Conservation (phyloP, 1,140 invertebrate genomes). For the Paralvinella palmiformis region DNA sequence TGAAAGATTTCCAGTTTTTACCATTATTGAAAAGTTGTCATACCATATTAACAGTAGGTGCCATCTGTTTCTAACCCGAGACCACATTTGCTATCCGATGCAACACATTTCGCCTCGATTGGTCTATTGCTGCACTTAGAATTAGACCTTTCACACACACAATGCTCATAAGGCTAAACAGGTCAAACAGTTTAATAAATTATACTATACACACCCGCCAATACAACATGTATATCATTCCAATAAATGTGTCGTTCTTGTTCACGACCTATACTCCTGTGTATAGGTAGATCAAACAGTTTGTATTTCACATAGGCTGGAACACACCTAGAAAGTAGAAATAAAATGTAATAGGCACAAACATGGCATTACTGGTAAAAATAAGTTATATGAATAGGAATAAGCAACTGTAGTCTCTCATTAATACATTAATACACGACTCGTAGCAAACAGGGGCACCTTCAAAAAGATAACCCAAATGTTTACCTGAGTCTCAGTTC, state of each 20-base stretch:
- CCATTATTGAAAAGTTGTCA: no score
- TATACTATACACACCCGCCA: constrained; percentile 35
- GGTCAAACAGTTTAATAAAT: no score
- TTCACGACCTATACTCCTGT: constrained; percentile 33
- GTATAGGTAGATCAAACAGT: constrained; percentile 36
- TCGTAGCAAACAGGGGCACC: neutral
- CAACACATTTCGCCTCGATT: no score
- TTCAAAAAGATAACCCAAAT: neutral
- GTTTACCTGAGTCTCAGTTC: constrained; percentile 37
- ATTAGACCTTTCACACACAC: no score
- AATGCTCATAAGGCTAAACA: no score
- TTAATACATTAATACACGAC: neutral
- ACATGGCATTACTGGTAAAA: neutral
- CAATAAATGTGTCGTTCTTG: constrained; percentile 42
- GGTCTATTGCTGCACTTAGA: no score
- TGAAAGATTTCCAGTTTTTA: no score
- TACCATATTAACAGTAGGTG: no score
- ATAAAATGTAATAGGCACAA: neutral
- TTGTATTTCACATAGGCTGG: constrained; percentile 42
- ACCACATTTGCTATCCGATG: no score
- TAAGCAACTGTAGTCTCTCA: neutral
- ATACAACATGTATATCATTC: constrained; percentile 46
- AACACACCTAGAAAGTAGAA: constrained; percentile 37
- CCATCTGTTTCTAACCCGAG: no score
- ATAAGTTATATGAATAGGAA: neutral